A percentile compares a stretch with the other conserved stretches of the same genome.
Conservation (phyloP, 2,888 invertebrate species). For the Bedellia somnulentella region DNA sequence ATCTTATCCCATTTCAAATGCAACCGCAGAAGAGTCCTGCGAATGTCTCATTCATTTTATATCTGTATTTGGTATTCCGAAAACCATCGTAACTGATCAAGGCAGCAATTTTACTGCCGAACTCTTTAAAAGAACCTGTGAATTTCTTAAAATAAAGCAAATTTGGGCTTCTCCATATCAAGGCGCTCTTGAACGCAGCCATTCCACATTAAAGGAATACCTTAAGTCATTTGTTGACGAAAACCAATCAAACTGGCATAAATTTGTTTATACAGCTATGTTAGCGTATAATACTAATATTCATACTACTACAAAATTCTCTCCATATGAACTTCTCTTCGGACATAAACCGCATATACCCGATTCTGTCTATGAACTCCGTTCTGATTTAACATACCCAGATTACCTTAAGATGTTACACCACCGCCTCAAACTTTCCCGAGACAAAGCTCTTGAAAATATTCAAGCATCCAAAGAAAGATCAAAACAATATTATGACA, state of each 20-base stretch:
- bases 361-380: too few species aligned
- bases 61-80: conserved; percentile 3
- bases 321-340: conserved; percentile 23
- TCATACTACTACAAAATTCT: conserved; percentile 18
- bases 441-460: conserved; percentile 14
- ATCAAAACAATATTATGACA: conserved; percentile 15
- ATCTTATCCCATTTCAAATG: conserved; percentile 9
- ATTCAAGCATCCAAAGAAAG: conserved; percentile 14
- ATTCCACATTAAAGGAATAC: conserved; percentile 15
- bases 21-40: neutral
- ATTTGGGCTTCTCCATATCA: too few species aligned
- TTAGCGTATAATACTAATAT: conserved; percentile 17
- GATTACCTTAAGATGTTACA: conserved; percentile 14
- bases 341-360: too few species aligned
- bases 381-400: too few species aligned
- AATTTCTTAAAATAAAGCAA: conserved; percentile 3
- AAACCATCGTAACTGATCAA: conserved; percentile 2
- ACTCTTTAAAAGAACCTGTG: conserved; percentile 4
- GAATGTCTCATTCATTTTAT: conserved; percentile 2
- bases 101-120: conserved; percentile 5
- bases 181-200: conserved; percentile 13
- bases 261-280: conserved; percentile 16
- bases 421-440: conserved; percentile 13
- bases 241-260: conserved; percentile 18
- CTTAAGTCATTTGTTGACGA: conserved; percentile 17